phyloP scores from a whole-genome alignment of 2,113 vertebrate genomes.

The Chaetura pelagica region DNA sequence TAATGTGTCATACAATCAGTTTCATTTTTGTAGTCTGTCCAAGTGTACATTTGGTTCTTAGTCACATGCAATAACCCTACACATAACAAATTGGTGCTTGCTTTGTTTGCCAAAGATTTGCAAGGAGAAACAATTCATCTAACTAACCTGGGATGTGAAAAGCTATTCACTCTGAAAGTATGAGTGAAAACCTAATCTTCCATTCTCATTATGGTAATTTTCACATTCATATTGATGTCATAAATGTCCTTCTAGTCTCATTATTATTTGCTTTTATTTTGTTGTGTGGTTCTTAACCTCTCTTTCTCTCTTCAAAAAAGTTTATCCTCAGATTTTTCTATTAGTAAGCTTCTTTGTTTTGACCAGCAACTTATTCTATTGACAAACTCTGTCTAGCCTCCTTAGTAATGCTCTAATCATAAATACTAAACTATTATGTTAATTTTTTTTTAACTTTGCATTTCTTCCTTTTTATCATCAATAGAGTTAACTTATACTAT shows the following conservation, averaged over 20 bases:
- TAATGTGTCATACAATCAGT: neutral
- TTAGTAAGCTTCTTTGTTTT: neutral
- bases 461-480: neutral
- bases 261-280: neutral
- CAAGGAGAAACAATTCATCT: neutral
- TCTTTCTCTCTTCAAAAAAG: neutral
- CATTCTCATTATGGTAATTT: neutral
- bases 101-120: neutral
- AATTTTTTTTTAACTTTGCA: neutral
- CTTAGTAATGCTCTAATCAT: neutral
- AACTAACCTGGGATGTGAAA: neutral
- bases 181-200: neutral
- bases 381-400: rapidly evolving
- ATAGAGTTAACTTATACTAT: neutral
- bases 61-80: neutral
- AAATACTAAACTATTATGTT: neutral
- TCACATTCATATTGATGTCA: neutral
- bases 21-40: neutral
- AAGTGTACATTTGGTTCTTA: neutral
- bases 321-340: neutral
- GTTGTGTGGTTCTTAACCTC: neutral
- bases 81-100: neutral
- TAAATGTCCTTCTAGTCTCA: neutral
- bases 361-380: neutral
- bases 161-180: neutral